Evolutionary conservation across 1,140 invertebrate genomes (phyloP).

Genomic region (Papilio polytes): DNA sequence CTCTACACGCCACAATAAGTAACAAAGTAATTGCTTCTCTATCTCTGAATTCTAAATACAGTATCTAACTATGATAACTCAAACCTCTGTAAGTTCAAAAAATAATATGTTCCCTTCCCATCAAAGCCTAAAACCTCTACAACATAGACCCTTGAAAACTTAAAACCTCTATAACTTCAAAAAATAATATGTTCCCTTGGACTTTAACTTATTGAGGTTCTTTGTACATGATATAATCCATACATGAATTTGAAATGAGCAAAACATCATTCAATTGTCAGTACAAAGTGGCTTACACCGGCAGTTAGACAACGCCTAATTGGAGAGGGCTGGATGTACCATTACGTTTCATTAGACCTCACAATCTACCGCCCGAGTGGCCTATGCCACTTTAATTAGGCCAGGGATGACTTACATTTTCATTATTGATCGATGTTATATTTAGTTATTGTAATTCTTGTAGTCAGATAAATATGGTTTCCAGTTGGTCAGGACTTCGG

Average conservation of each 20-base stretch:
- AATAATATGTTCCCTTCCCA: no score
- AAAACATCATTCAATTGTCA: slow-evolving; percentile 21
- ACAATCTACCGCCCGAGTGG: slow-evolving; percentile 40
- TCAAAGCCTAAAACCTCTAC: no score
- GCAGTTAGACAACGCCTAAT: slow-evolving; percentile 42
- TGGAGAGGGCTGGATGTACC: slow-evolving; percentile 43
- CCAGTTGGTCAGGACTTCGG: no score
- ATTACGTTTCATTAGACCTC: slow-evolving; percentile 47
- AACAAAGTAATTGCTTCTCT: not conserved
- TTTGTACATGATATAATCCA: not conserved
- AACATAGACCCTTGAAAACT: no score
- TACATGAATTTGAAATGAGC: slow-evolving; percentile 20
- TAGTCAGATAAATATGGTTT: not conserved
- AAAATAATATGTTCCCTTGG: no score
- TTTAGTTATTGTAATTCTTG: not conserved
- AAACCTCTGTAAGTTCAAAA: no score
- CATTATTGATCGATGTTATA: slow-evolving; percentile 10
- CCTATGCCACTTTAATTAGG: slow-evolving; percentile 47
- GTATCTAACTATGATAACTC: no score
- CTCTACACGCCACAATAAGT: no score
- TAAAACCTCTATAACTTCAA: no score
- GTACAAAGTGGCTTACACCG: slow-evolving; percentile 26
- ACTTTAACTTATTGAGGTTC: no score
- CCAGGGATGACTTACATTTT: slow-evolving; percentile 30
- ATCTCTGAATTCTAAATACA: not conserved